Evolutionary conservation across 1,140 invertebrate genomes (phyloP).

Genomic region (Drosophila simulans): DNA sequence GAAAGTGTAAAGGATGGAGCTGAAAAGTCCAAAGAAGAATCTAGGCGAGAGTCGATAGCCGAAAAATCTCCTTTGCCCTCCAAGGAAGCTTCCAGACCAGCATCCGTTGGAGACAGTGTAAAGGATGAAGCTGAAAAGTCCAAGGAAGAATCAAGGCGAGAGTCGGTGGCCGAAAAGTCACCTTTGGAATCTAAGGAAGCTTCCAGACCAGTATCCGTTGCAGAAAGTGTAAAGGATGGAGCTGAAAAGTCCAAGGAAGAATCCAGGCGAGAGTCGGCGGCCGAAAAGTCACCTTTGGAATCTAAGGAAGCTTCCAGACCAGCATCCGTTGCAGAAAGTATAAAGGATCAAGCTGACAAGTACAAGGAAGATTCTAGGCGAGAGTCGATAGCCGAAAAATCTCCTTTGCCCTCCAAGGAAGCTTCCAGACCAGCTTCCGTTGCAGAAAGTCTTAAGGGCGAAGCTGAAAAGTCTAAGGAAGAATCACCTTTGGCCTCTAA

Average conservation of each 20-base stretch:
- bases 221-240: slow-evolving; percentile 17
- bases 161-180: slow-evolving; percentile 31
- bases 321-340: slow-evolving; percentile 29
- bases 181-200: no score
- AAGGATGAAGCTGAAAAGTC: not conserved
- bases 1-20: slow-evolving; percentile 19
- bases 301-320: slow-evolving; percentile 46
- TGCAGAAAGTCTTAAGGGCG: slow-evolving; percentile 9
- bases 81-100: no score
- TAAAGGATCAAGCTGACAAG: slow-evolving; percentile 15
- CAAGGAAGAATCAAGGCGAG: not conserved
- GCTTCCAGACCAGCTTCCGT: no score
- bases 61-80: not conserved
- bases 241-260: slow-evolving; percentile 6
- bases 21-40: slow-evolving; percentile 5
- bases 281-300: not conserved
- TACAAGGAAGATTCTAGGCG: not conserved
- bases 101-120: not conserved
- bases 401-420: no score
- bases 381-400: not conserved
- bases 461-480: no score
- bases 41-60: no score
- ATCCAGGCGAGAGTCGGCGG: slow-evolving; percentile 8
- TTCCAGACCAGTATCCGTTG: slow-evolving; percentile 45
- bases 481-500: not conserved